Evolutionary conservation across 1,140 invertebrate species (phyloP).

Genomic region (Hypsibius dujardini): DNA sequence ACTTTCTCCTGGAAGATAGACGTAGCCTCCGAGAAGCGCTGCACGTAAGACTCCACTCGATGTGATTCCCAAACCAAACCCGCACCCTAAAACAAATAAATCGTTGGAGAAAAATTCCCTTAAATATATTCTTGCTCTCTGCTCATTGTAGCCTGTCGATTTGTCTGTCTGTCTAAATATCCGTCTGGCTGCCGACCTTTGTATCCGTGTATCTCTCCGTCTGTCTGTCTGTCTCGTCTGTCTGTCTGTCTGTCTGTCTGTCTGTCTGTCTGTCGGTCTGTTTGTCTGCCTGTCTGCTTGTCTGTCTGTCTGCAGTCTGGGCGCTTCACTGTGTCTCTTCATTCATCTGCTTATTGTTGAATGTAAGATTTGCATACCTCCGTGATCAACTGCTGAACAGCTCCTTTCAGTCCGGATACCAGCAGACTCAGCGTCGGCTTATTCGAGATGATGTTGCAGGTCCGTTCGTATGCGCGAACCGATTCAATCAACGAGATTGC

Average conservation of each 20-base stretch:
- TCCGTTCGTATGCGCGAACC: slow-evolving; percentile 85
- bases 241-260: too few relatives aligned
- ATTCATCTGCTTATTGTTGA: too few relatives aligned
- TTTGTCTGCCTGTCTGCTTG: too few relatives aligned
- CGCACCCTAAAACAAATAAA: slow-evolving; percentile 45
- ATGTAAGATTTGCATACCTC: too few relatives aligned
- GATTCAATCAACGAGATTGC: slow-evolving; percentile 96
- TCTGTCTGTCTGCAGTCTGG: too few relatives aligned
- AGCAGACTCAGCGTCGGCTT: slow-evolving; percentile 73
- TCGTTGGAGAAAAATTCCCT: slow-evolving; percentile 16
- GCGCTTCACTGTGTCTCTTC: too few relatives aligned
- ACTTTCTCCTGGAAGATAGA: slow-evolving; percentile 90
- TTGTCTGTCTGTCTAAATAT: too few relatives aligned
- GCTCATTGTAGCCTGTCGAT: too few relatives aligned
- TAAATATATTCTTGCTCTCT: slow-evolving; percentile 18
- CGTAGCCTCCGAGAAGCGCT: slow-evolving; percentile 78
- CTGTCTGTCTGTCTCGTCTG: too few relatives aligned
- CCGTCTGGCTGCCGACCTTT: too few relatives aligned
- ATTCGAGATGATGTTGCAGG: slow-evolving; percentile 74
- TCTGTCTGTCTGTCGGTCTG: too few relatives aligned
- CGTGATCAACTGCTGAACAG: slow-evolving; percentile 66
- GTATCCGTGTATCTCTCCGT: too few relatives aligned
- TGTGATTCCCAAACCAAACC: slow-evolving; percentile 94
- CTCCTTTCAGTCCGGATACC: slow-evolving; percentile 75
- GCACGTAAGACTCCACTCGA: slow-evolving; percentile 91